A percentile compares a stretch with the other conserved stretches of the same genome.
Evolutionary conservation across 2,888 invertebrate species (phyloP).

Genomic region (Serrognathus titanus): DNA sequence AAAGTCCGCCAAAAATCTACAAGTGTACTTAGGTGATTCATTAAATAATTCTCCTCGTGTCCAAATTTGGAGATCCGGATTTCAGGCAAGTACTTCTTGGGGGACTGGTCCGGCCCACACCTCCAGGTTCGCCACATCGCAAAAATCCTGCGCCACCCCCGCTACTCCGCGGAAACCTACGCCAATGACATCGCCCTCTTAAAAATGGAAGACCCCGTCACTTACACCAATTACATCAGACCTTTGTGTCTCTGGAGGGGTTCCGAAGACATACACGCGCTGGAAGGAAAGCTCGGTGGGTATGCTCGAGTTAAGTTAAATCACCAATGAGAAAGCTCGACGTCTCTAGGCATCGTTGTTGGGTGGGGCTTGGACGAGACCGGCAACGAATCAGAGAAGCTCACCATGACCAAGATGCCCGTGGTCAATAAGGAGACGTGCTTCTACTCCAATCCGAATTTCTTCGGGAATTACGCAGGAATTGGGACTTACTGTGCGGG

Average conservation of each 20-base stretch:
- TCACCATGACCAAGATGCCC: slow-evolving; percentile 59
- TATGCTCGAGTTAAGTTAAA: too few relatives aligned
- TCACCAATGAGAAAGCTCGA: too few relatives aligned
- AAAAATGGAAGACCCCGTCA: slow-evolving; percentile 32
- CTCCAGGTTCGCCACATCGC: slow-evolving; percentile 43
- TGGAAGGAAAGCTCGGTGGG: slow-evolving; percentile 33
- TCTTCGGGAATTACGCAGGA: slow-evolving; percentile 58
- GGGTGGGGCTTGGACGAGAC: slow-evolving; percentile 58
- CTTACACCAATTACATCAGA: slow-evolving; percentile 42
- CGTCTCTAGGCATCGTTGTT: slow-evolving; percentile 32
- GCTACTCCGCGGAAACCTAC: slow-evolving; percentile 38
- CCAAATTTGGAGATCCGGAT: slow-evolving; percentile 1
- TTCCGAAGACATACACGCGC: slow-evolving; percentile 26
- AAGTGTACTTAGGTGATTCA: slow-evolving; percentile 42
- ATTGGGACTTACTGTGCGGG: slow-evolving; percentile 55
- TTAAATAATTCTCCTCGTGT: neutral
- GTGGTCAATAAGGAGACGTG: slow-evolving; percentile 59
- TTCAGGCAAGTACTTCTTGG: slow-evolving; percentile 44
- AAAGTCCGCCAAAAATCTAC: slow-evolving; percentile 39
- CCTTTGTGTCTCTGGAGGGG: slow-evolving; percentile 44
- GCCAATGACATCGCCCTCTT: slow-evolving; percentile 42
- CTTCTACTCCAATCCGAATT: slow-evolving; percentile 58
- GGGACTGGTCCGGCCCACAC: slow-evolving; percentile 41
- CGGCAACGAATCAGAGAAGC: slow-evolving; percentile 56
- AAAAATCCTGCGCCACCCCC: slow-evolving; percentile 38